Evolutionary conservation across 1,140 invertebrate species (phyloP).

Genomic region (Drosophila tropicalis): DNA sequence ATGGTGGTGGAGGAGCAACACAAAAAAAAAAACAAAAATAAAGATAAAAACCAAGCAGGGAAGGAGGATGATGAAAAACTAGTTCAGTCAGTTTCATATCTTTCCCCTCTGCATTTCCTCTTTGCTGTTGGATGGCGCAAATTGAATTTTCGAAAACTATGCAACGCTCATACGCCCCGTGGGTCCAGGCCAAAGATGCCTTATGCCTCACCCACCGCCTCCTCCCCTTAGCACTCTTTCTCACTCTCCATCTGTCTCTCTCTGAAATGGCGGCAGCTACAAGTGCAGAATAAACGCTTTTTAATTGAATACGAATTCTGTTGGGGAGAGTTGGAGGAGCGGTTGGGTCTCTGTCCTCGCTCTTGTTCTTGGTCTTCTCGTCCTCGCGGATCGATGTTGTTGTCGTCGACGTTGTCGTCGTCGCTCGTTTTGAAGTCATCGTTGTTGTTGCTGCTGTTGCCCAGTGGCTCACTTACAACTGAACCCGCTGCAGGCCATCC

Average conservation of each 20-base stretch:
- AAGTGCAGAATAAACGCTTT: conserved; percentile 80
- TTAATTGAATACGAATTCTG: conserved; percentile 81
- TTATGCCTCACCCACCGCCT: conserved; percentile 21
- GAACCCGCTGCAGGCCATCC: conserved; percentile 60
- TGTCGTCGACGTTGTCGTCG: conserved; percentile 49
- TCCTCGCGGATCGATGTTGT: conserved; percentile 61
- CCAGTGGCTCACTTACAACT: conserved; percentile 78
- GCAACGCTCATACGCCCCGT: conserved; percentile 79
- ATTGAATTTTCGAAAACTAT: conserved; percentile 80
- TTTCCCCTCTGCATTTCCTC: conserved; percentile 9
- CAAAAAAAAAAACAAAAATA: neutral
- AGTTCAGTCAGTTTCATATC: conserved; percentile 58
- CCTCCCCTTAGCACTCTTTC: neutral
- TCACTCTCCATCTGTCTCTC: neutral
- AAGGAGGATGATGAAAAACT: conserved; percentile 55
- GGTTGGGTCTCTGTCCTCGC: conserved; percentile 34
- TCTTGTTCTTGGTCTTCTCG: conserved; percentile 53
- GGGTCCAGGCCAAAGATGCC: conserved; percentile 48
- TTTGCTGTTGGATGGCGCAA: conserved; percentile 50
- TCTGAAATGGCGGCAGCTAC: conserved; percentile 25
- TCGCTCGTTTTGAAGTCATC: conserved; percentile 51
- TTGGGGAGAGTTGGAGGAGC: neutral
- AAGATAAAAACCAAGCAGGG: neutral
- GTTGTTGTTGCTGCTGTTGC: conserved; percentile 50
- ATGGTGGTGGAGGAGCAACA: conserved; percentile 8